Evolutionary conservation across 2,888 invertebrate genomes (phyloP).

Genomic region (Sipha maydis): DNA sequence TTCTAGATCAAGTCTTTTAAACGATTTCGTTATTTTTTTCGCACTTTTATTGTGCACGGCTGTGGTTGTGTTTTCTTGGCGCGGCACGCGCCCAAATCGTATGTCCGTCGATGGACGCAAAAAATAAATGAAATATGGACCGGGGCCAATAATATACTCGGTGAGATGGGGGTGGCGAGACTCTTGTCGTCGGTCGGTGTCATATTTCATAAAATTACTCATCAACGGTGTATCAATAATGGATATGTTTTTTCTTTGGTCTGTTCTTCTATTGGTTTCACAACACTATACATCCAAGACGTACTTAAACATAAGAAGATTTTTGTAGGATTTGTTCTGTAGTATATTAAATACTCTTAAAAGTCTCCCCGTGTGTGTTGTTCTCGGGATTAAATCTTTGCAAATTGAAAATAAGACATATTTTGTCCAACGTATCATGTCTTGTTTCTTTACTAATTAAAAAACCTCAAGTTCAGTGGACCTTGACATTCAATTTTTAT

Average conservation of each 20-base stretch:
- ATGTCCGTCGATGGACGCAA: background rate
- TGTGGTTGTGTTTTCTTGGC: background rate
- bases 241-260: background rate
- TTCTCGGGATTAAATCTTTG: no score
- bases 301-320: no score
- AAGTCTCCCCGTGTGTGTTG: no score
- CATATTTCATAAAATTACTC: conserved; percentile 45
- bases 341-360: no score
- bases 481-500: no score
- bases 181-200: conserved; percentile 28
- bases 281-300: no score
- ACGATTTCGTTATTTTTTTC: background rate
- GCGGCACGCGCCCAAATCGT: background rate
- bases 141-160: conserved; percentile 14
- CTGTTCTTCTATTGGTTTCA: no score
- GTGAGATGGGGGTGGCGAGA: background rate
- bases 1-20: background rate
- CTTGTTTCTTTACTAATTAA: no score
- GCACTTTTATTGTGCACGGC: background rate
- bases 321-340: no score
- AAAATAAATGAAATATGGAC: conserved; percentile 39
- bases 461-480: no score
- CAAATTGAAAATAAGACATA: no score
- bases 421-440: no score
- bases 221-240: background rate